Conservation (phyloP, 2,113 vertebrate species). For the Peromyscus leucopus region DNA sequence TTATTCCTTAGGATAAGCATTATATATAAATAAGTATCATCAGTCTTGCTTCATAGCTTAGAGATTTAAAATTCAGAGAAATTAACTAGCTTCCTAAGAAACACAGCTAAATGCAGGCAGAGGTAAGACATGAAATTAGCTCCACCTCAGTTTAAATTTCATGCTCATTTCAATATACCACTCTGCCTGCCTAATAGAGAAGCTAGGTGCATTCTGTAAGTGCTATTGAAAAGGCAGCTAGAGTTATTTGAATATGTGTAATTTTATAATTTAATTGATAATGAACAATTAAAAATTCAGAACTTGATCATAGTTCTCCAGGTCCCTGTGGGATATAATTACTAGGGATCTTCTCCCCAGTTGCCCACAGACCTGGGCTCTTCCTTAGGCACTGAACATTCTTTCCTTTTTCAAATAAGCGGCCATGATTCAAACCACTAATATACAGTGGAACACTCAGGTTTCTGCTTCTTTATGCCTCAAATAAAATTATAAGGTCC, state of each 20-base stretch:
- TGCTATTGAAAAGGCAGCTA: neutral
- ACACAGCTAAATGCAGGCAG: neutral
- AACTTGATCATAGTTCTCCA: neutral
- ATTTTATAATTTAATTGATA: neutral
- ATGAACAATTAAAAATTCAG: neutral
- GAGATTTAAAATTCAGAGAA: neutral
- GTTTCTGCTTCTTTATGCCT: neutral
- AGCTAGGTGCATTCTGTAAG: neutral
- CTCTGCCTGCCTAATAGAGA: neutral
- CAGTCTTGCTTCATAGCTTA: neutral
- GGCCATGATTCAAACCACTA: no score
- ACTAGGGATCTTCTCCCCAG: neutral
- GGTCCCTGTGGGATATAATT: neutral
- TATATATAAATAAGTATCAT: neutral
- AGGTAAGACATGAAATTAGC: neutral
- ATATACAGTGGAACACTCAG: neutral
- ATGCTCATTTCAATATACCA: neutral
- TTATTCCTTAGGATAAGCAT: neutral
- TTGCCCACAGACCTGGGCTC: neutral
- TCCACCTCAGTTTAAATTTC: neutral
- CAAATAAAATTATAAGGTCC: neutral
- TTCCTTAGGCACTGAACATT: neutral
- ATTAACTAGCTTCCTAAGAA: neutral
- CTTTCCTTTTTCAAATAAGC: neutral
- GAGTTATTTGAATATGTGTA: slow-evolving; percentile 11